Conservation (phyloP, 2,113 vertebrate genomes). For the Zosterops lateralis region DNA sequence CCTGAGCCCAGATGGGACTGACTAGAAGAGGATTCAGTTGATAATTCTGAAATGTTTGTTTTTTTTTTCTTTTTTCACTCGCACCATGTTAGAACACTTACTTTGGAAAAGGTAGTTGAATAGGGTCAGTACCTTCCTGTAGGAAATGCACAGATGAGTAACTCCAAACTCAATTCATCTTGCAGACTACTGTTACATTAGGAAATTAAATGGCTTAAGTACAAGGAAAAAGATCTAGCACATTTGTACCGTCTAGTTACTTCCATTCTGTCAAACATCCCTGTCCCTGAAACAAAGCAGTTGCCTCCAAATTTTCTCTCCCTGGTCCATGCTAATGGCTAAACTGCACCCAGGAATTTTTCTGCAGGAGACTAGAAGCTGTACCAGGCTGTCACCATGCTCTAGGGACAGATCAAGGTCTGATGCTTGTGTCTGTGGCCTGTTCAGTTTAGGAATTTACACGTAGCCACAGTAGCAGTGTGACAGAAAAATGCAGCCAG, state of each 20-base stretch:
- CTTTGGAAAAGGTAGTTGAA: neutral
- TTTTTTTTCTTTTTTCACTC: neutral
- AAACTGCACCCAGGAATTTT: neutral
- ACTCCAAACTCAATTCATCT: neutral
- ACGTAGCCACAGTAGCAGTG: neutral
- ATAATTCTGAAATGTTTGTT: neutral
- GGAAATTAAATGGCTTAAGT: neutral
- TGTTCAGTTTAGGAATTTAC: neutral
- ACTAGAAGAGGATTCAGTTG: neutral
- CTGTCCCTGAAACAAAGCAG: neutral
- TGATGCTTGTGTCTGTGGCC: neutral
- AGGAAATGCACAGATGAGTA: neutral
- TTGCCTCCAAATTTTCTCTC: neutral
- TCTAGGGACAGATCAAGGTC: neutral
- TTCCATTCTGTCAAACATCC: neutral
- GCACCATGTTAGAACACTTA: neutral
- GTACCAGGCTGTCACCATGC: neutral
- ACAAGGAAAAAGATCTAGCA: neutral
- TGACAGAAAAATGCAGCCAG: neutral
- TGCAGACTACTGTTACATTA: neutral
- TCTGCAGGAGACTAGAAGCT: fast-evolving
- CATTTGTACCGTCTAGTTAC: neutral
- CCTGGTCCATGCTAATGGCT: neutral
- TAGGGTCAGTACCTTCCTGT: neutral
- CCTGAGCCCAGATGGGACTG: neutral